Conservation (phyloP, 2,888 invertebrate genomes). For the Hydroisotoma schaefferi region DNA sequence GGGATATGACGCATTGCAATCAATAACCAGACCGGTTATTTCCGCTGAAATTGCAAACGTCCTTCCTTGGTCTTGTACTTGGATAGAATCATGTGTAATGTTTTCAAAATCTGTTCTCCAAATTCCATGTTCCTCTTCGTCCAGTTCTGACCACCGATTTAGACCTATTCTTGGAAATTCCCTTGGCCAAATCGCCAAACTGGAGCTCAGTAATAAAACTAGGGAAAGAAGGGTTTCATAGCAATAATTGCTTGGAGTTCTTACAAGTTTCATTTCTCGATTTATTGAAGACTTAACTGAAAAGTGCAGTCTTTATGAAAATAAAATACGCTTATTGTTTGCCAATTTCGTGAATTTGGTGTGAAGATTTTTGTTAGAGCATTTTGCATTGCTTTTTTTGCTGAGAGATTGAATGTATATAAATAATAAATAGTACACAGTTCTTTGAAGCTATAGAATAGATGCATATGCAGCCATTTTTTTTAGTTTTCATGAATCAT, state of each 20-base stretch:
- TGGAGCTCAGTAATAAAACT: too few species aligned
- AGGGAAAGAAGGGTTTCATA: too few species aligned
- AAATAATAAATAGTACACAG: neutral
- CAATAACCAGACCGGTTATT: slow-evolving; percentile 26
- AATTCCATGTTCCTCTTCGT: slow-evolving; percentile 28
- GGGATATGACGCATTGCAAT: slow-evolving; percentile 40
- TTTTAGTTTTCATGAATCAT: neutral
- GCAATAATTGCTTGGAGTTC: too few species aligned
- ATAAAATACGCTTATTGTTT: too few species aligned
- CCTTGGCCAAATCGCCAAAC: slow-evolving; percentile 27
- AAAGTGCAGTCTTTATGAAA: too few species aligned
- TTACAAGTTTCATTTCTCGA: too few species aligned
- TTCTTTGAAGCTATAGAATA: neutral
- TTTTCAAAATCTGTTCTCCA: slow-evolving; percentile 38
- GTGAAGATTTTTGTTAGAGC: neutral
- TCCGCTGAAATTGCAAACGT: slow-evolving; percentile 28
- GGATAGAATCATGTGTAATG: slow-evolving; percentile 26
- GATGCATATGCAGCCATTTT: neutral
- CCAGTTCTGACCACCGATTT: slow-evolving; percentile 28
- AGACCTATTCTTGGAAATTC: slow-evolving; percentile 34
- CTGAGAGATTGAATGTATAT: neutral
- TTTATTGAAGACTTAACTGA: too few species aligned
- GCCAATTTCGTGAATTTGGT: too few species aligned
- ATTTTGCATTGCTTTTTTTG: neutral
- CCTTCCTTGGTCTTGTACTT: slow-evolving; percentile 24